Base-by-base conservation (phyloP, 2,888 invertebrate genomes). In the Papilio gigon region DNA sequence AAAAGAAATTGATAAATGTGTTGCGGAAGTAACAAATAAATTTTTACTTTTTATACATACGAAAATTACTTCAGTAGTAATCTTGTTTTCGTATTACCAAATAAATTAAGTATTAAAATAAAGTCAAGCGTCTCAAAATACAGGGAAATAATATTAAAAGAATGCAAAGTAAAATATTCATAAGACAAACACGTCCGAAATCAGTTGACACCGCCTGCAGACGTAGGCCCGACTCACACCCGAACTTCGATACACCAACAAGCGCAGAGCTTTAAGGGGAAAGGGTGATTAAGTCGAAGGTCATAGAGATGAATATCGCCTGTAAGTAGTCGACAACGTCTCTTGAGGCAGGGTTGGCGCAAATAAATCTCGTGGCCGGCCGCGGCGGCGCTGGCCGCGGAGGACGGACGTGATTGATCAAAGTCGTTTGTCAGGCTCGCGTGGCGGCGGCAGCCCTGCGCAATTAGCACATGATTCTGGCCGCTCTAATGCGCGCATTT, bases 401-500 rank as follows among this genome's bases (percentile, higher is more conserved):
- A 88, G 88, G 85, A 85, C 87, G 84, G 84, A 75, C 82, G 86
- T 90, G 90, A 90, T 90, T 90, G 90, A 90, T 90, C 89, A 87
- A 88, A 89, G 88, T 89, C 88, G 88, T 89, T 89, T 88, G 89
- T 89, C 89, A 89, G 84, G 84, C 89, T 90, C 89, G 86, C 86
- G 86, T 89, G 86, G 87, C 88, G 86, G 85, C 84, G 81, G 85
- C 82, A 83, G 85, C 86, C 86, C 85, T 85, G 83, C 77, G 86
- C 86, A 85, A 89, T 89, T 89, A 88, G 86, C 89, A 89, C 87
- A 84, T 89, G 87, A 89, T 88, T 88, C 87, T 85, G 82, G 82
- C 80, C 78, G 85, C 85, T 84, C 86, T 89, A 89, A 89, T 89
- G 84, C 82, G 80, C 80, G 84, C 89, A 88, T 89, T 87, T 84